A percentile compares a stretch with the other conserved stretches of the same genome.
Conservation (phyloP, 2,113 vertebrate genomes). For the Pundamilia nyererei region DNA sequence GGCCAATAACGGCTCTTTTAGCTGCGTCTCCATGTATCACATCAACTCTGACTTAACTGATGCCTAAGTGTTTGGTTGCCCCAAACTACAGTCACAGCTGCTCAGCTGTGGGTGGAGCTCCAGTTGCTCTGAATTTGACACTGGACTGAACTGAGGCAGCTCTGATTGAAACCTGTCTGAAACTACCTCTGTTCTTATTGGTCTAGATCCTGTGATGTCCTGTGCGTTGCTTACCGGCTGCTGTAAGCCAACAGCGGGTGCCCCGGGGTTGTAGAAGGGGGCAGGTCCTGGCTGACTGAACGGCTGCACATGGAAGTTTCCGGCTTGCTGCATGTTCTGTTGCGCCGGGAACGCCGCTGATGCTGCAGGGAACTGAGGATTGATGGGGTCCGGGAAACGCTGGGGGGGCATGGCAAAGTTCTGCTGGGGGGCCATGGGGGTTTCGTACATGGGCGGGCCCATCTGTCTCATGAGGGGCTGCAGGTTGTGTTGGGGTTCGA, state of each 20-base stretch:
- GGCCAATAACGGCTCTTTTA: not conserved
- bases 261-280: constrained; percentile 78
- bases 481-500: constrained; percentile 53
- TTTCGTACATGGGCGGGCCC: constrained; percentile 74
- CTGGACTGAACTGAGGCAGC: not conserved
- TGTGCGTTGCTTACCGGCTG: constrained; percentile 74
- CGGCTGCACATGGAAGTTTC: constrained; percentile 80
- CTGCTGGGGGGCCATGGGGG: constrained; percentile 61
- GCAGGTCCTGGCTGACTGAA: constrained; percentile 37
- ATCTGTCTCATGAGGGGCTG: constrained; percentile 72
- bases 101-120: not conserved
- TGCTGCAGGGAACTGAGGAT: constrained; percentile 71
- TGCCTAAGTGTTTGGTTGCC: not conserved
- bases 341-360: constrained; percentile 77
- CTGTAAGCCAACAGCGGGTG: constrained; percentile 69
- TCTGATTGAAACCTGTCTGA: not conserved
- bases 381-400: constrained; percentile 75
- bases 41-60: not conserved
- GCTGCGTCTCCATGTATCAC: not conserved
- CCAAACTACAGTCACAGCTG: not conserved
- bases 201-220: not conserved
- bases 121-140: not conserved
- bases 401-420: constrained; percentile 52
- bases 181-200: not conserved
- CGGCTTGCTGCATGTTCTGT: constrained; percentile 55